Conservation (phyloP, 2,113 vertebrate species). For the Prinia subflava region DNA sequence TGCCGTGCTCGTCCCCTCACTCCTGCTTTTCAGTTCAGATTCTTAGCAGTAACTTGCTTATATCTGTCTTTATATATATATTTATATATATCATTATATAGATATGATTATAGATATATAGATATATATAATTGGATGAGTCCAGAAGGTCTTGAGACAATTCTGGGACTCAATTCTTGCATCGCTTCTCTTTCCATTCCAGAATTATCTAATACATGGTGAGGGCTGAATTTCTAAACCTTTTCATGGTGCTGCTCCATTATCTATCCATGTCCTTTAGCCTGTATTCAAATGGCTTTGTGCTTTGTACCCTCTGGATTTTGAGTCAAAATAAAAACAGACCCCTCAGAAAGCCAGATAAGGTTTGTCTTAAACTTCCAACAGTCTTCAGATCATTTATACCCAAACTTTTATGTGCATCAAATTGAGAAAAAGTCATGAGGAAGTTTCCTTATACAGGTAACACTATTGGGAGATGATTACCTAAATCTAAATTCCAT, state of each 20-base stretch:
- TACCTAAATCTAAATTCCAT: neutral
- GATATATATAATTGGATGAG: neutral
- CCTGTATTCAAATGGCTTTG: neutral
- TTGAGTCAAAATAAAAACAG: neutral
- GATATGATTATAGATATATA: neutral
- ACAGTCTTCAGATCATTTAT: neutral
- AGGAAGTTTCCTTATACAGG: neutral
- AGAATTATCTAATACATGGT: neutral
- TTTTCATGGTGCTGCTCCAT: neutral
- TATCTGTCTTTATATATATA: rapidly evolving
- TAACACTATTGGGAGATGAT: neutral
- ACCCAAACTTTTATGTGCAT: neutral
- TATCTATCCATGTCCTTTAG: neutral
- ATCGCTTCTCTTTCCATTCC: neutral
- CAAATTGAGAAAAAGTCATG: neutral
- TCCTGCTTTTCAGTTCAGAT: neutral
- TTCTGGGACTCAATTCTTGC: neutral
- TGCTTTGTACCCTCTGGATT: neutral
- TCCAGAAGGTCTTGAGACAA: neutral
- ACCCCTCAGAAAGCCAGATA: neutral
- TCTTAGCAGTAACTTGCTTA: neutral
- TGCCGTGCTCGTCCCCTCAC: rapidly evolving
- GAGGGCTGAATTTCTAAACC: neutral
- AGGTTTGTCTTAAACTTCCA: neutral
- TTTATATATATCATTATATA: neutral